Conservation (phyloP, 2,888 invertebrate genomes). For the Papilio demoleus region DNA sequence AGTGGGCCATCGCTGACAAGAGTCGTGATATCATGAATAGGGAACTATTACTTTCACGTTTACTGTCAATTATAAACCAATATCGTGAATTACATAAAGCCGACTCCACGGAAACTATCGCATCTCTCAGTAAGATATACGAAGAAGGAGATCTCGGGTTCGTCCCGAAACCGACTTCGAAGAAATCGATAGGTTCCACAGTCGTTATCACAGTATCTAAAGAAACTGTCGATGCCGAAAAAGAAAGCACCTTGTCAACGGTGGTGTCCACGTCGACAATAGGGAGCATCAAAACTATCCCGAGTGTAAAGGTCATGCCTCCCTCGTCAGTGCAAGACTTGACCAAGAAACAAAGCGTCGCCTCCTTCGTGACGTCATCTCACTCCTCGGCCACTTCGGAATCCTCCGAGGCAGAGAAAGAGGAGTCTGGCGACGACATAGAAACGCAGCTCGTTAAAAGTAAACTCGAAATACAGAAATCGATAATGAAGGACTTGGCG, state of each 20-base stretch:
- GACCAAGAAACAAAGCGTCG: conserved; percentile 62
- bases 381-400: conserved; percentile 56
- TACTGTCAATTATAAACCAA: conserved; percentile 80
- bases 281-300: conserved; percentile 68
- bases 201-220: conserved; percentile 48
- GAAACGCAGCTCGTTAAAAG: conserved; percentile 63
- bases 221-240: conserved; percentile 50
- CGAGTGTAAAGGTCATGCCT: conserved; percentile 65
- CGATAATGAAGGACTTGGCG: conserved; percentile 70
- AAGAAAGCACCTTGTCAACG: conserved; percentile 45
- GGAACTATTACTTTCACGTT: conserved; percentile 79
- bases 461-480: conserved; percentile 70
- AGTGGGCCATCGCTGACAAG: conserved; percentile 66
- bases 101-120: conserved; percentile 72
- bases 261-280: conserved; percentile 56
- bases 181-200: conserved; percentile 53
- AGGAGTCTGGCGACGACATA: conserved; percentile 54
- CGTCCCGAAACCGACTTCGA: conserved; percentile 76
- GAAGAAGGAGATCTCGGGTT: conserved; percentile 87
- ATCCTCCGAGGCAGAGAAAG: conserved; percentile 48
- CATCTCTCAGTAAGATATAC: conserved; percentile 82
- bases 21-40: conserved; percentile 74
- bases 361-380: conserved; percentile 67
- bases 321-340: conserved; percentile 51
- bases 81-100: conserved; percentile 69